Percentiles rank a stretch among this genome's conserved stretches.
Evolutionary conservation across 2,113 vertebrate genomes (phyloP).

Genomic region (chimpanzee (Pan troglodytes)): DNA sequence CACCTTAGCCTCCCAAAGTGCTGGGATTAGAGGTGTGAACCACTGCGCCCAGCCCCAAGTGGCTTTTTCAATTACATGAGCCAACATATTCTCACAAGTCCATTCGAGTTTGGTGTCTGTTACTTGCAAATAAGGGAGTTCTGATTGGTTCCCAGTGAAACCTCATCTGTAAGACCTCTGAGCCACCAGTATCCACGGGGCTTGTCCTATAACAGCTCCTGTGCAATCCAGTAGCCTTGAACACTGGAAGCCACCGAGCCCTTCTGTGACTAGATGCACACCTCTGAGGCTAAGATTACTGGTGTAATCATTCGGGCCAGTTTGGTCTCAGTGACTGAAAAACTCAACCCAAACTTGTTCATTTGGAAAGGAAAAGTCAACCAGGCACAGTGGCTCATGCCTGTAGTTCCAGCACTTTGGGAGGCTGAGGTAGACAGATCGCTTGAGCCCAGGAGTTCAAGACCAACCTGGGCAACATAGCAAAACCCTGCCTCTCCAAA

Average conservation of each 20-base stretch:
- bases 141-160: neutral
- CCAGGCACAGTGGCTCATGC: no score
- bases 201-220: neutral
- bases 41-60: no score
- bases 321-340: neutral
- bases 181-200: neutral
- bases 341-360: neutral
- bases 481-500: no score
- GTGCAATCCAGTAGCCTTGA: neutral
- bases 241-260: neutral
- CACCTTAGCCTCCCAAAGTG: no score
- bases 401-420: no score
- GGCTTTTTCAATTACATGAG: neutral
- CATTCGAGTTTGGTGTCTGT: neutral
- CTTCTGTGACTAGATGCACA: neutral
- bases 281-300: neutral
- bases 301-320: neutral
- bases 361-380: neutral
- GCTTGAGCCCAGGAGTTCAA: no score
- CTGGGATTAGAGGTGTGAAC: no score
- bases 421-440: no score
- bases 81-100: neutral
- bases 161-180: neutral
- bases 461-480: no score
- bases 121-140: neutral